Base-by-base conservation (phyloP, 2,888 invertebrate genomes). In the Antheraea assamensis region DNA sequence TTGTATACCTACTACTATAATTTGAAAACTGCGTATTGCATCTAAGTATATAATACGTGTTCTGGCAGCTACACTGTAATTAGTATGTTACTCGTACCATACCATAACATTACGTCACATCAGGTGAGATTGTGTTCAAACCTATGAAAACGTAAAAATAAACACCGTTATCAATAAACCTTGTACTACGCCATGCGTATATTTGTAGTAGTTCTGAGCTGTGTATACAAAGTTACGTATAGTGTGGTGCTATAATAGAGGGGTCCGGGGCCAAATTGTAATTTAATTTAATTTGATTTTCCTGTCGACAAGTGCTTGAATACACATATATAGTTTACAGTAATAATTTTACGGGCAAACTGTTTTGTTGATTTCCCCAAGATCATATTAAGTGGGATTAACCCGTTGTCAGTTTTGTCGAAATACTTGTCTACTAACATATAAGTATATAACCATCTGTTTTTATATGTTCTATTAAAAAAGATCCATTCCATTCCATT, bases 281-380 rank as follows among this genome's bases (percentile, higher is more conserved):
- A 70, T 73, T 73, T 70, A 70, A 72, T 72, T 68, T 72, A 74
- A 74, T 74, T 66, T 72, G 74, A 52, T 55, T 71, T 72, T 74
- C 74, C 74, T 74, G 74, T 74, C 66, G 55, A 55, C 68, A 52
- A 71, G 71, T 49, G 74, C 66, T 74, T 68, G 24, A 55, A 71
- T 71, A 52, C 58, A 71, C 55, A 68, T 68, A 71, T 19, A 71
- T 21, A 64, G 35, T 72, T 31, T 24, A 72, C 52, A 24, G 21
- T 42, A 35, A 42, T 42, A 42, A 42, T 42, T 13, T 10, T 42
- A 73, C 58, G 58, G 21, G 35, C 35, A 61, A 71, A 58, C 13
- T 27, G 17, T 64, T 64, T n/a, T n/a, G n/a, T n/a, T 1, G 1
- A 19, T 4, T 64, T 27, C 27, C 61, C 30, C 30, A 30, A 30